A percentile compares a stretch with the other conserved stretches of the same genome.
Conservation (phyloP, 2,888 invertebrate species). For the Cerceris ruficornis region DNA sequence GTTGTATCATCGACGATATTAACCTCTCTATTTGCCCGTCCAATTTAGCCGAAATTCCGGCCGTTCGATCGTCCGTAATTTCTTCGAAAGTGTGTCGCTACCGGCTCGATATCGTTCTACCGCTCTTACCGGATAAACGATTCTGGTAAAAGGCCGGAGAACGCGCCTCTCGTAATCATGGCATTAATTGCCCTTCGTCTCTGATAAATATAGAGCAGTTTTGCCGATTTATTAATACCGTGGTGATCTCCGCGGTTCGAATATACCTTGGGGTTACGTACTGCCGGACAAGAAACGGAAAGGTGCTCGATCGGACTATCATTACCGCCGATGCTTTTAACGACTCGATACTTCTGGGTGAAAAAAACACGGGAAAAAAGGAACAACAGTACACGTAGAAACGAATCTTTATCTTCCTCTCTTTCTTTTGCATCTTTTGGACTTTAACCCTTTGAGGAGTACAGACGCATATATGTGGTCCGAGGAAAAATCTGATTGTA, state of each 20-base stretch:
- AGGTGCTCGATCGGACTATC: not conserved
- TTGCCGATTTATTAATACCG: slow-evolving; percentile 9
- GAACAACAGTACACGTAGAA: too few species aligned
- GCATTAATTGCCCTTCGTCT: slow-evolving; percentile 15
- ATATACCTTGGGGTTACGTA: not conserved
- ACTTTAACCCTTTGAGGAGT: too few species aligned
- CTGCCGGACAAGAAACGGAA: not conserved
- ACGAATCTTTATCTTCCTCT: too few species aligned
- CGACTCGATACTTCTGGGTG: too few species aligned
- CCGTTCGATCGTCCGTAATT: slow-evolving; percentile 36
- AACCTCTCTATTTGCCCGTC: slow-evolving; percentile 44
- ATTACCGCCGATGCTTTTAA: too few species aligned
- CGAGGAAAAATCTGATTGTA: too few species aligned
- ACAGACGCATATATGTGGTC: too few species aligned
- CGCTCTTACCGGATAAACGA: slow-evolving; percentile 13
- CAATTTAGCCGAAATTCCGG: slow-evolving; percentile 41
- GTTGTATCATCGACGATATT: slow-evolving; percentile 43
- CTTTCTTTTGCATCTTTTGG: too few species aligned
- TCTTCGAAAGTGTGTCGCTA: slow-evolving; percentile 53
- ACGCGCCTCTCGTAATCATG: not conserved
- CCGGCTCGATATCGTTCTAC: slow-evolving; percentile 5
- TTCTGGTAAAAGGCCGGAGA: slow-evolving; percentile 1
- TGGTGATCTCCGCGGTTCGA: not conserved
- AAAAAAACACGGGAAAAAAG: too few species aligned
- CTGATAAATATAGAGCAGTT: slow-evolving; percentile 16